Conservation (phyloP, 1,140 invertebrate genomes). For the Cydia fagiglandana region DNA sequence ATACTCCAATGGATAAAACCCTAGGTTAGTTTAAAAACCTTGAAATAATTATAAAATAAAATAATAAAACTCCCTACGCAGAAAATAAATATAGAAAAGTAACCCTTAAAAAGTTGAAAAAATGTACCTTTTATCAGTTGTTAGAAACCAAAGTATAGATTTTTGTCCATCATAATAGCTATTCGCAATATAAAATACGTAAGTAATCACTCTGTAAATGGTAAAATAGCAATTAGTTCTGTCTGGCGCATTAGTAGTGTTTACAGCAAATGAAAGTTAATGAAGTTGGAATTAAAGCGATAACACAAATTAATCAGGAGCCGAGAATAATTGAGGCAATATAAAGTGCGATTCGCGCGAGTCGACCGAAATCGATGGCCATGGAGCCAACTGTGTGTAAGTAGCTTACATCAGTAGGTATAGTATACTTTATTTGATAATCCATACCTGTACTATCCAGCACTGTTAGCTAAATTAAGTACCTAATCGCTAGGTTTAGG, state of each 20-base stretch:
- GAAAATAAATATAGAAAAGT: too few species aligned
- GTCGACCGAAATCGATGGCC: slow-evolving; percentile 13
- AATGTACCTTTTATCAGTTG: too few species aligned
- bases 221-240: slow-evolving; percentile 7
- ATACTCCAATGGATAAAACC: too few species aligned
- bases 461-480: too few species aligned
- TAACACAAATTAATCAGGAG: slow-evolving; percentile 45
- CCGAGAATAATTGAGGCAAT: slow-evolving; percentile 39
- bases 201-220: background rate
- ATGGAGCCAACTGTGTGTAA: slow-evolving; percentile 24
- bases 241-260: slow-evolving; percentile 13
- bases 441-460: background rate
- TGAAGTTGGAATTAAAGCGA: slow-evolving; percentile 43
- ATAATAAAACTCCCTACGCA: too few species aligned
- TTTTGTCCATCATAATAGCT: too few species aligned
- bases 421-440: background rate
- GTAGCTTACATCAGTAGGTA: background rate
- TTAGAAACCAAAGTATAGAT: too few species aligned
- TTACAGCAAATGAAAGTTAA: slow-evolving; percentile 39
- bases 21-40: too few species aligned
- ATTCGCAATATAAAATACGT: background rate
- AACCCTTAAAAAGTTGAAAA: too few species aligned
- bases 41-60: too few species aligned
- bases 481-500: too few species aligned
- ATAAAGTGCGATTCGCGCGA: slow-evolving; percentile 23